A percentile compares a stretch with the other conserved stretches of the same genome.
phyloP scores from a whole-genome alignment of 2,888 invertebrate species.

The Ectemnius lituratus region DNA sequence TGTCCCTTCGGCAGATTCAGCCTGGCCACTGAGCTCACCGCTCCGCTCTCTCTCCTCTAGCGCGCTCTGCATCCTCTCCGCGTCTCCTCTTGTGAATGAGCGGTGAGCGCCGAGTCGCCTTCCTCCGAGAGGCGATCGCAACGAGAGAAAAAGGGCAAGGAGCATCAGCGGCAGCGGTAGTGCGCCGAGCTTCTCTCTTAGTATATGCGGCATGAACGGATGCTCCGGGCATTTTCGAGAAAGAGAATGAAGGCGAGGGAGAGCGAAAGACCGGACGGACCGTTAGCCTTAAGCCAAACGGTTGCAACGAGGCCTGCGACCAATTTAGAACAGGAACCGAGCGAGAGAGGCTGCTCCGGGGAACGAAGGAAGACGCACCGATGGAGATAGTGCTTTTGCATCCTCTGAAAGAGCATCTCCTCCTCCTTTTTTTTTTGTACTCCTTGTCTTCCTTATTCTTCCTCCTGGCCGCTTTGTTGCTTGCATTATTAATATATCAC shows the following conservation, averaged over 20 bases:
- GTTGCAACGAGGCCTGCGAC: slow-evolving; percentile 67
- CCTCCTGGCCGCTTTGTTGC: slow-evolving; percentile 68
- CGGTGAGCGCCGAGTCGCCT: slow-evolving; percentile 46
- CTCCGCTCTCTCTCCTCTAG: slow-evolving; percentile 48
- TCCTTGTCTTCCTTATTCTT: slow-evolving; percentile 60
- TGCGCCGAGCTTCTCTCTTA: neutral
- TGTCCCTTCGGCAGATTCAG: slow-evolving; percentile 38
- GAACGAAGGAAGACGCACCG: slow-evolving; percentile 42
- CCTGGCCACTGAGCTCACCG: no score
- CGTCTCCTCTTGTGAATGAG: slow-evolving; percentile 76
- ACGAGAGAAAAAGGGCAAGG: slow-evolving; percentile 32
- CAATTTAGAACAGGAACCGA: slow-evolving; percentile 69
- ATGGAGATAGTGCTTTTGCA: slow-evolving; percentile 36
- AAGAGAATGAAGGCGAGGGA: slow-evolving; percentile 45
- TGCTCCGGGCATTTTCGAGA: slow-evolving; percentile 24
- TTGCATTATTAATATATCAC: slow-evolving; percentile 74
- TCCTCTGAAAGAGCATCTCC: neutral
- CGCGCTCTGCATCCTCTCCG: slow-evolving; percentile 45
- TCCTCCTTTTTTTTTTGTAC: slow-evolving; percentile 29
- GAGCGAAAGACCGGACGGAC: slow-evolving; percentile 54
- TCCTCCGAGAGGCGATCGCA: slow-evolving; percentile 62
- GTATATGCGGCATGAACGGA: slow-evolving; percentile 15
- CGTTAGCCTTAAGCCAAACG: slow-evolving; percentile 67
- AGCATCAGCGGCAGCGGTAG: slow-evolving; percentile 7
- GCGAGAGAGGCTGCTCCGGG: slow-evolving; percentile 33